Evolutionary conservation across 2,888 invertebrate genomes (phyloP), one percentile per base, ranked within the genome.

Genomic region (Drosophila cognata): DNA sequence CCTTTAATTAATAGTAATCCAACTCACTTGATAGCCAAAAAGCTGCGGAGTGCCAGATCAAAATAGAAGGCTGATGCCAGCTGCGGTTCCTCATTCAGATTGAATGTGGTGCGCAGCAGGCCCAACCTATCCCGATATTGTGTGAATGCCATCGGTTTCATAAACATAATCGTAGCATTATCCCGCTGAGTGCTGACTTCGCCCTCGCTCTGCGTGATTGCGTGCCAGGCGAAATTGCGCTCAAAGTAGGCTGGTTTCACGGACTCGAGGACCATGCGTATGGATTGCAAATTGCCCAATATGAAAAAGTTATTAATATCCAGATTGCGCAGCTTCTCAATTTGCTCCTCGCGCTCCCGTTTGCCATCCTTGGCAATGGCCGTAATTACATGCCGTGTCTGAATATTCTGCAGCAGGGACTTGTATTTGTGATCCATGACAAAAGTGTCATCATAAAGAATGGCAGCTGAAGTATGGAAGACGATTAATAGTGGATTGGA

Each of bases 351-450:
- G 11, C 93, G 91, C 77, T 95, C 95, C 6, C 93, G 91, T 1
- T 92, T 91, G 2, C 92, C 92, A 74, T 95, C 95, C 73, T 95
- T 95, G 79, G 95, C 94, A 69, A 94, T 94, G 41, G 94, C 94
- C 5, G 96, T 95, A 74, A 98, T 98, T 1, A 98, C 96, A 92
- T 98, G 98, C 13, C 98, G 95, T 0, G 98, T 97, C 8, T 98
- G 97, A 65, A 98, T 96, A 91, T 98, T 98, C 93, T 97, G 96
- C 43, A 98, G 94, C 11, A 98, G 93, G 13, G 97, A 96, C 93
- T 98, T 98, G 93, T 98, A 98, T 93, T 98, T 98, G 94, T 98
- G 97, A 90, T 98, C 97, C 97, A 98, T 97, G 16, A 97, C 96
- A 91, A 98, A 98, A 46, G 96, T 95, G 31, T 96, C 95, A 89